Base-by-base conservation (phyloP, 2,797 vertebrate genomes). In the Coracias cyanogaster region DNA sequence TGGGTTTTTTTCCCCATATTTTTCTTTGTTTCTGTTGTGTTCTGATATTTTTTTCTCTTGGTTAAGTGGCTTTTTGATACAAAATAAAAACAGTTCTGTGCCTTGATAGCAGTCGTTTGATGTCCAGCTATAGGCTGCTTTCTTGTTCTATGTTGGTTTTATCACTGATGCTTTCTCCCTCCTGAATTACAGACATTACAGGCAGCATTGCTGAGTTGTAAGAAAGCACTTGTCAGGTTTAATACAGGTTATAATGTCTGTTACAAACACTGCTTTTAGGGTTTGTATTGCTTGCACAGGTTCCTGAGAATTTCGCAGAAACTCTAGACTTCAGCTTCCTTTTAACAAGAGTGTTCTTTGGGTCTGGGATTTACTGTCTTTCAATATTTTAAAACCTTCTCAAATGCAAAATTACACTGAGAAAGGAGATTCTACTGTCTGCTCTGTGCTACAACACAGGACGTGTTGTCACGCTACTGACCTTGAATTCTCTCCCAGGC, bases 401-500 rank as follows among this genome's bases (percentile, higher is more conserved):
- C 28, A 48, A 82, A 61, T 62, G 37, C 57, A 76, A 33, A 74
- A 55, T 86, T 49, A 46, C 0, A 0, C 6, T 46, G 49, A 71
- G 52, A 91, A 87, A 85, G 33, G 57, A 79, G 35, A 65, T 57
- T 37, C 7, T 80, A 2, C 57, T 81, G 28, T 79, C 35, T 89
- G 49, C 41, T 88, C 35, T 92, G 82, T 80, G 58, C 61, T 29
- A 31, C 61, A 39, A 39, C 15, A 31, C 33, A 51, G 85, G 72
- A 21, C 52, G 28, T 41, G 35, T 49, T 94, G 61, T 77, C 45
- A 5, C 73, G 55, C 79, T 71, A 61, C 33, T 67, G 78, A 78
- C 57, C 28, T 87, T 86, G 57, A 85, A 83, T 87, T 89, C 52
- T 86, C 37, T 91, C 55, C 17, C 45, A 54, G 39, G n/a, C 87